A percentile compares a stretch with the other conserved stretches of the same genome.
Conservation (phyloP, 1,140 invertebrate species). For the Oscheius sp. region DNA sequence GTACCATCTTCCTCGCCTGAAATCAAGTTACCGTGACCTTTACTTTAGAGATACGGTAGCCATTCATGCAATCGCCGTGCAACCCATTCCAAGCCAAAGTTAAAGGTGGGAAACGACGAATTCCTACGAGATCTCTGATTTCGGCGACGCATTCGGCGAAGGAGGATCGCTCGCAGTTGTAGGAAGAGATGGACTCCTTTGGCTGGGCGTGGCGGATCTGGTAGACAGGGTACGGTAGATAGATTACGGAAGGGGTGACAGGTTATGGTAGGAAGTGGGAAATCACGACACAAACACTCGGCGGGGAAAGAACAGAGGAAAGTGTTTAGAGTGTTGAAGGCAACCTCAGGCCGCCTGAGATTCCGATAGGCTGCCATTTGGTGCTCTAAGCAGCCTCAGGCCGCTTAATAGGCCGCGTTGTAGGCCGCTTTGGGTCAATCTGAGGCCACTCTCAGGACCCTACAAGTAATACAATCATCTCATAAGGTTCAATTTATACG, state of each 20-base stretch:
- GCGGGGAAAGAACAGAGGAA: not conserved
- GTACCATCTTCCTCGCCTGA: slow-evolving; percentile 25
- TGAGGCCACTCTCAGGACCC: no score
- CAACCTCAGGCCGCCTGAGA: no score
- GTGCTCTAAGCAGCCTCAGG: no score
- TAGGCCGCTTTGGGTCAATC: no score
- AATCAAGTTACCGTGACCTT: not conserved
- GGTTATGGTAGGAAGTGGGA: not conserved
- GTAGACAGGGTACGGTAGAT: no score
- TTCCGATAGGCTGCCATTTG: no score
- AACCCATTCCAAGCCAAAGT: not conserved
- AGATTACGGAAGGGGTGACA: no score
- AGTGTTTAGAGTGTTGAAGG: no score
- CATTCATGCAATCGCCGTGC: not conserved
- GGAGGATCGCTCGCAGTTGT: not conserved
- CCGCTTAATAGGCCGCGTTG: no score
- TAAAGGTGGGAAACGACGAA: not conserved
- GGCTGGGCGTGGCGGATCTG: not conserved
- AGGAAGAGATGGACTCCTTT: not conserved
- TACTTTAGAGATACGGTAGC: no score
- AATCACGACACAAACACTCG: slow-evolving; percentile 8
- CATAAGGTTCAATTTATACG: no score
- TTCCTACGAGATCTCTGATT: slow-evolving; percentile 7
- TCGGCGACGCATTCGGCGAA: slow-evolving; percentile 9
- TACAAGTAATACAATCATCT: no score